Base-by-base conservation (phyloP, 2,888 invertebrate species). In the Synergus japonicus region DNA sequence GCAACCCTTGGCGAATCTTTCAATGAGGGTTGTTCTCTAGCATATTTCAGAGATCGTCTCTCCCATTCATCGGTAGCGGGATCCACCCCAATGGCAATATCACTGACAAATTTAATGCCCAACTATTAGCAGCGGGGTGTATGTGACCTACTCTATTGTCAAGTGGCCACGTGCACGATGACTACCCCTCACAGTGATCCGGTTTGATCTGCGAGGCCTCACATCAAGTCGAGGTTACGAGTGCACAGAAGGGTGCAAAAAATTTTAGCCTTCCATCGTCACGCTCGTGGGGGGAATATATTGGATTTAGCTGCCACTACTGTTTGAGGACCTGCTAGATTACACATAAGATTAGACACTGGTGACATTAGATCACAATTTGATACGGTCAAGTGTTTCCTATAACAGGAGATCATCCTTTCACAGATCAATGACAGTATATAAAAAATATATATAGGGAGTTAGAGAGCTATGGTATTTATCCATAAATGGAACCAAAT, bases 71-170 rank as follows among this genome's bases (percentile, higher is more conserved):
- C 79, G 84, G 69, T 79, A 78, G 76, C 65, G 80, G 78, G 84
- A 79, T 79, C 8, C 84, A 83, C 87, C 89, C 88, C 85, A 81
- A 81, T 84, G 83, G 88, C 88, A 90, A 90, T 90, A 91, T 90
- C 90, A 90, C 90, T 90, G 91, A 90, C 90, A 90, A 91, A 91
- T 91, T 91, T 90, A 90, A 92, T 91, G 90, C 88, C 83, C 86
- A 87, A 86, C 90, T 92, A 92, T 91, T 92, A 92, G 89, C 88
- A 89, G 88, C 89, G 88, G 89, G 89, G 88, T 85, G 84, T 85
- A 82, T 80, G 79, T 80, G 80, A 82, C 84, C 84, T 85, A 83
- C 80, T 80, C 87, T 84, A 88, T 87, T 89, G 89, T 89, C 85
- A 84, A 89, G 88, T 88, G 89, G 90, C 90, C 91, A 90, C 90